Conservation (phyloP, 2,888 invertebrate species). For the Hemithea aestivaria region DNA sequence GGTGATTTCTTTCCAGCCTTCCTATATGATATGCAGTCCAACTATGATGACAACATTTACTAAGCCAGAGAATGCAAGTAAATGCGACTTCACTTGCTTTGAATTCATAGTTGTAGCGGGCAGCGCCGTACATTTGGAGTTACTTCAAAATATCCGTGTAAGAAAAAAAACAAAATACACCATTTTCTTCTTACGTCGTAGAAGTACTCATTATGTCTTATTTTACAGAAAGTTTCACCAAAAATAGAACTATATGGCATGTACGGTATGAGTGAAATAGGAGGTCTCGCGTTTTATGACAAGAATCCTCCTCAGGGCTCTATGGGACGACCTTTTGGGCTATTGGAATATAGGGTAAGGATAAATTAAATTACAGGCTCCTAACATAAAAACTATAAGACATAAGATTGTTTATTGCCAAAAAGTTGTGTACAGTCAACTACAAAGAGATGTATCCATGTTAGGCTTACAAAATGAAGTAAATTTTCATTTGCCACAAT, state of each 20-base stretch:
- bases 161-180: slow-evolving; percentile 1
- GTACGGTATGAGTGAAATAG: slow-evolving; percentile 52
- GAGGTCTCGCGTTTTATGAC: slow-evolving; percentile 30
- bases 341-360: slow-evolving; percentile 43
- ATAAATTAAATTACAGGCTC: slow-evolving; percentile 5
- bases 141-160: slow-evolving; percentile 27
- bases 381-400: no score
- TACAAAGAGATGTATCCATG: no score
- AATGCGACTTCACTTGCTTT: slow-evolving; percentile 29
- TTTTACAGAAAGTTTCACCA: slow-evolving; percentile 37
- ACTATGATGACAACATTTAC: slow-evolving; percentile 19
- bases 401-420: no score
- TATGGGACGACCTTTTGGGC: slow-evolving; percentile 35
- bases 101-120: slow-evolving; percentile 23
- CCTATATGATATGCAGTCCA: slow-evolving; percentile 10
- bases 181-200: not conserved
- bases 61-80: slow-evolving; percentile 8
- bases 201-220: not conserved
- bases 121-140: slow-evolving; percentile 16
- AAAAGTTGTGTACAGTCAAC: no score
- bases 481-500: no score
- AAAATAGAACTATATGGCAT: slow-evolving; percentile 29
- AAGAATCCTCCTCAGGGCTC: slow-evolving; percentile 26
- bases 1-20: slow-evolving; percentile 12
- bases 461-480: no score